Base-by-base conservation (phyloP, 2,797 vertebrate species). In the Graptemys geographica region DNA sequence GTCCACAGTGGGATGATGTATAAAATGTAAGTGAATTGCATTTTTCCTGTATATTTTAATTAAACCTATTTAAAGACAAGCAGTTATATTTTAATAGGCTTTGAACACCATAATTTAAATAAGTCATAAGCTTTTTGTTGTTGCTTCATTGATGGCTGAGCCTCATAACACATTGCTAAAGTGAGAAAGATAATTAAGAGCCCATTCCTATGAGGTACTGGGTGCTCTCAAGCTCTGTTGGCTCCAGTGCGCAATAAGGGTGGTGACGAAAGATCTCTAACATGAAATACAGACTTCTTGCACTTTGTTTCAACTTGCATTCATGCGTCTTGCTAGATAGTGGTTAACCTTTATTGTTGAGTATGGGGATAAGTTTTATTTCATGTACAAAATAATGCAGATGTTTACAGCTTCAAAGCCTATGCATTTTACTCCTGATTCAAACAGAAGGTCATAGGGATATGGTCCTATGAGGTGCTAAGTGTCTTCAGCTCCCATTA, bases 1-100 rank as follows among this genome's bases (percentile, higher is more conserved):
- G 88, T 10, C 7, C 11, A 55, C n/a, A 15, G 11, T 49, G 83
- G 76, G 93, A 55, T 86, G 72, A 92, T 83, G 93, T 89, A 97
- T 83, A 79, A 97, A 97, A 94, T 41, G 72, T 51, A 96, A 95
- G 88, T 49, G 79, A 94, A 94, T 92, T 90, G 91, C 92, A 74
- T 93, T 65, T 91, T 41, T 88, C 87, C 78, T 44, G 90, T 92
- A 95, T 87, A 79, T 96, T 96, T 97, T 96, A 97, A 97, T 97
- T 96, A 97, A 96, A 92, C 84, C 84, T 82, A 56, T 95, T 96
- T 96, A 94, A 92, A 95, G 93, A 85, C 41, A 90, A 83, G 86
- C 82, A 95, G 89, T 92, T 94, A 91, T 72, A 95, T 91, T 95
- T 95, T 97, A 96, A 96, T 91, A 87, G 92, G 94, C 84, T 94